A percentile compares a stretch with the other conserved stretches of the same genome.
These are phyloP conservation scores for Stegostoma tigrinum DNA, from an alignment of 2,113 vertebrate species.

Conservation along the genomic window DNA sequence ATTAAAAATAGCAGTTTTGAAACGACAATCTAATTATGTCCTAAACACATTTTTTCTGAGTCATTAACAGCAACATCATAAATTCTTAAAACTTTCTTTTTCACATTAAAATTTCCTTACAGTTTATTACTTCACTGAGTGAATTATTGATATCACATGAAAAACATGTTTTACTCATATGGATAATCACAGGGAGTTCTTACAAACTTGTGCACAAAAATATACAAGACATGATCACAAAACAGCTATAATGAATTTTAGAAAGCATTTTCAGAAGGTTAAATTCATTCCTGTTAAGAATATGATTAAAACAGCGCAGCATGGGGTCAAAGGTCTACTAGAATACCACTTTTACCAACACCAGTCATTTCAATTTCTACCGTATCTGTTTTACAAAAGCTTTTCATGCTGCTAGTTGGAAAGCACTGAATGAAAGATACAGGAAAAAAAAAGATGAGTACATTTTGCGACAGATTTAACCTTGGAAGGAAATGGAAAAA, in stretches of 20 bases:
- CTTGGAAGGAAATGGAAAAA: not conserved
- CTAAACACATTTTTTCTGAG: not conserved
- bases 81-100: not conserved
- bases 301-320: not conserved
- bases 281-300: not conserved
- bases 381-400: not conserved
- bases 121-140: not conserved
- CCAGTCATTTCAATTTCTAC: not conserved
- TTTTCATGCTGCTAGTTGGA: not conserved
- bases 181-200: not conserved
- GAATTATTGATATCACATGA: not conserved
- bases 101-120: not conserved
- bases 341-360: slow-evolving; percentile 1
- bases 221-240: not conserved
- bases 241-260: not conserved
- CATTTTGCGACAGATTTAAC: not conserved
- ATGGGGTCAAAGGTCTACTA: not conserved
- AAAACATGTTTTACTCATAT: not conserved
- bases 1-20: not conserved
- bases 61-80: not conserved
- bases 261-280: not conserved
- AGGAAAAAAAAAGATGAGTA: not conserved
- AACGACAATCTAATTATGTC: not conserved
- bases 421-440: not conserved
- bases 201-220: not conserved